Evolutionary conservation across 2,888 invertebrate species (phyloP).

Genomic region (Dasysyrphus tricinctus): DNA sequence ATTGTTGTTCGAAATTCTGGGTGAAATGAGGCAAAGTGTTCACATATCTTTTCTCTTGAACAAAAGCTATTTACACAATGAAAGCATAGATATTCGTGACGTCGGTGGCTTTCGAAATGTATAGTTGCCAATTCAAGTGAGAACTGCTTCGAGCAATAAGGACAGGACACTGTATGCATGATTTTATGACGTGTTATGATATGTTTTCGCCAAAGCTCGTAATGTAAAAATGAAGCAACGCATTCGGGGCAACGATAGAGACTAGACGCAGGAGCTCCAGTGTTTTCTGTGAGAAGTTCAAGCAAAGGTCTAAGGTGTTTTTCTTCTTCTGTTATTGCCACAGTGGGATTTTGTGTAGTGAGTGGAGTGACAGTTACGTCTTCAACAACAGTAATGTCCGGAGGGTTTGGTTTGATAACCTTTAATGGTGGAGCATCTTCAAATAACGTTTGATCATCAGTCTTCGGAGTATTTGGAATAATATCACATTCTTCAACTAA

Average conservation of each 20-base stretch:
- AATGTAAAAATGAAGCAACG: slow-evolving; percentile 76
- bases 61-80: slow-evolving; percentile 47
- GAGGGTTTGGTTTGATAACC: not conserved
- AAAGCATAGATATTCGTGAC: slow-evolving; percentile 48
- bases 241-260: slow-evolving; percentile 77
- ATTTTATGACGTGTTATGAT: slow-evolving; percentile 74
- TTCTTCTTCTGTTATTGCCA: slow-evolving; percentile 6
- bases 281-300: slow-evolving; percentile 50
- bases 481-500: not conserved
- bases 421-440: not conserved
- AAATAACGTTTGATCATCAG: not conserved
- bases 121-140: not conserved
- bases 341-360: not conserved
- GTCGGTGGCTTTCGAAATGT: slow-evolving; percentile 42
- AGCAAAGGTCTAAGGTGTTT: slow-evolving; percentile 31
- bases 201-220: slow-evolving; percentile 76
- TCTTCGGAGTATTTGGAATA: not conserved
- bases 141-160: slow-evolving; percentile 29
- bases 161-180: not conserved
- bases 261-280: slow-evolving; percentile 27
- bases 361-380: not conserved
- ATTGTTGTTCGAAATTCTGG: not conserved
- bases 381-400: not conserved
- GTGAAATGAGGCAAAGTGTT: slow-evolving; percentile 42
- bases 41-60: slow-evolving; percentile 13